phyloP scores from a whole-genome alignment of 2,113 vertebrate genomes.

The Tachysurus vachellii region DNA sequence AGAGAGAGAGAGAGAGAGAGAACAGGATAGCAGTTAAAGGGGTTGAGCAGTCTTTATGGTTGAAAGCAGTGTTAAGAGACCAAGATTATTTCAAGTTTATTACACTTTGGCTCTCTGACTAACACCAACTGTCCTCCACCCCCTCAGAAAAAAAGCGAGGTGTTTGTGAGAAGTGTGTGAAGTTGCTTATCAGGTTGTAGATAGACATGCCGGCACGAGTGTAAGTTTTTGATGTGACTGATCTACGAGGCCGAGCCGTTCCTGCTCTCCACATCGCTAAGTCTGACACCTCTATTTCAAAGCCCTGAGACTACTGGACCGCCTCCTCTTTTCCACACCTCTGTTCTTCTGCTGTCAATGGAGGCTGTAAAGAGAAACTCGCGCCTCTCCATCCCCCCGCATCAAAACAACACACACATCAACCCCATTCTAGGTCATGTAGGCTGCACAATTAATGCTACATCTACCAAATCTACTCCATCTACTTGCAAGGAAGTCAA shows the following conservation, averaged over 20 bases:
- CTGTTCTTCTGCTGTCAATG: slow-evolving; percentile 57
- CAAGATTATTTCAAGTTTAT: neutral
- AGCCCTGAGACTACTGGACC: slow-evolving; percentile 57
- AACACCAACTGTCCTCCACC: neutral
- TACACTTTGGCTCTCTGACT: neutral
- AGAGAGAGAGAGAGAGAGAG: too few relatives aligned
- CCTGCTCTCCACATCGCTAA: slow-evolving; percentile 30
- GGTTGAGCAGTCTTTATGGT: neutral
- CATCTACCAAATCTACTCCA: neutral
- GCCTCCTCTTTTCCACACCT: slow-evolving; percentile 65
- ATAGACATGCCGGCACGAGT: slow-evolving; percentile 24
- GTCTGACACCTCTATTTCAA: slow-evolving; percentile 68
- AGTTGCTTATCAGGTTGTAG: slow-evolving; percentile 44
- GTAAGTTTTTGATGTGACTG: slow-evolving; percentile 44
- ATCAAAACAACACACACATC: neutral
- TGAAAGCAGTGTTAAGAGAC: too few relatives aligned
- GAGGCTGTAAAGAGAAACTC: slow-evolving; percentile 61
- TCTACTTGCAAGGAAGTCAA: neutral
- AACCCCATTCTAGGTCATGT: neutral
- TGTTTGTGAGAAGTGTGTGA: slow-evolving; percentile 26
- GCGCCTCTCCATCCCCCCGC: slow-evolving; percentile 22
- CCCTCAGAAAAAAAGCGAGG: neutral
- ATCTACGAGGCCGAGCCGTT: slow-evolving; percentile 32
- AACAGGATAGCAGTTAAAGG: neutral
- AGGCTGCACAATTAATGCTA: neutral